Percentiles rank a stretch among this genome's conserved stretches.
Evolutionary conservation across 2,113 vertebrate species (phyloP).

Genomic region (Lepidothrix coronata): DNA sequence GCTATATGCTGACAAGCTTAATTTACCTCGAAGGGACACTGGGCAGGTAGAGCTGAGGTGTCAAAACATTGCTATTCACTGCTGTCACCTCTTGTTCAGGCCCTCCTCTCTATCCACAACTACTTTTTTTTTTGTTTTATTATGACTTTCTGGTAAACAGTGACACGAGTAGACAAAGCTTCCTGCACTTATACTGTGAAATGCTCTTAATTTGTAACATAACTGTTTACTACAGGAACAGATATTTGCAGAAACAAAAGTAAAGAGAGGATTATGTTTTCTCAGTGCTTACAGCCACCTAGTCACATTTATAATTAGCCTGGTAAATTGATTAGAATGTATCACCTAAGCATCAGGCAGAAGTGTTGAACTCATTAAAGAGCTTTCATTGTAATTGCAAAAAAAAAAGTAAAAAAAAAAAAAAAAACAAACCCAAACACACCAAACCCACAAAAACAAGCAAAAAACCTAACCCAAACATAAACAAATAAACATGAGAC

Average conservation of each 20-base stretch:
- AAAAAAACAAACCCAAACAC: background rate
- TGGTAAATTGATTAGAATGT: background rate
- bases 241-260: background rate
- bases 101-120: background rate
- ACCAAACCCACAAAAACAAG: background rate
- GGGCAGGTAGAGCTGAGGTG: background rate
- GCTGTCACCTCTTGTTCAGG: background rate
- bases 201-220: background rate
- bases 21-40: background rate
- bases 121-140: background rate
- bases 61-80: background rate
- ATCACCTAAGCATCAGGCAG: background rate
- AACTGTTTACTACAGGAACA: background rate
- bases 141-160: background rate
- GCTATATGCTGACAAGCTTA: background rate
- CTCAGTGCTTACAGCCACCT: background rate
- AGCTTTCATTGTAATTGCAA: conserved; percentile 9
- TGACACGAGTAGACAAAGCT: background rate
- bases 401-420: background rate
- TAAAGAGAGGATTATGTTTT: background rate
- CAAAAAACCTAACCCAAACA: background rate
- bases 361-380: background rate
- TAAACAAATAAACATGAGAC: background rate
- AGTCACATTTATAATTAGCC: background rate
- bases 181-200: background rate